Evolutionary conservation across 2,797 vertebrate genomes (phyloP).

Genomic region (Phylloscopus collybita): DNA sequence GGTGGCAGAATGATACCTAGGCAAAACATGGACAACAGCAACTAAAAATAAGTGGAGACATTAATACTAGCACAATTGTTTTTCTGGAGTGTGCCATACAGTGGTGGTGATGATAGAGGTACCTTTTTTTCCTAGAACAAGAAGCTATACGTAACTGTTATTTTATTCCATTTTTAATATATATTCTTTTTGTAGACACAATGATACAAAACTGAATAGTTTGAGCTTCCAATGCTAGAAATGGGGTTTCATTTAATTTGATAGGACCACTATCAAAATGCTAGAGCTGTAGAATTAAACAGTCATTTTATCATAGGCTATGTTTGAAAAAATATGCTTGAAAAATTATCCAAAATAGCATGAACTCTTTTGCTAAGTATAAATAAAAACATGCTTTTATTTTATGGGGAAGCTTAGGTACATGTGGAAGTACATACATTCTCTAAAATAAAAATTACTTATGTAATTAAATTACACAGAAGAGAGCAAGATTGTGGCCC

Average conservation of each 20-base stretch:
- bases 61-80: fast-evolving
- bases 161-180: background rate
- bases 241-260: background rate
- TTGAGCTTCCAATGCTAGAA: background rate
- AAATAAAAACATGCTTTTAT: background rate
- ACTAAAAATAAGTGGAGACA: background rate
- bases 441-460: background rate
- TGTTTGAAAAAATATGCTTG: background rate
- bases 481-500: background rate
- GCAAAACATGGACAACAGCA: background rate
- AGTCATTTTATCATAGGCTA: background rate
- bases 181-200: background rate
- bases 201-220: background rate
- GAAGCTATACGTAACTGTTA: background rate
- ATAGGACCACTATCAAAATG: background rate
- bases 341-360: background rate
- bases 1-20: background rate
- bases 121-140: background rate
- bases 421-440: background rate
- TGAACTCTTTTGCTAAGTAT: background rate
- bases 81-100: background rate
- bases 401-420: background rate
- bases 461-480: background rate
- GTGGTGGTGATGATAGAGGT: background rate
- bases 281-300: background rate